Evolutionary conservation across 2,113 vertebrate genomes (phyloP).

Genomic region (Alectura lathami): DNA sequence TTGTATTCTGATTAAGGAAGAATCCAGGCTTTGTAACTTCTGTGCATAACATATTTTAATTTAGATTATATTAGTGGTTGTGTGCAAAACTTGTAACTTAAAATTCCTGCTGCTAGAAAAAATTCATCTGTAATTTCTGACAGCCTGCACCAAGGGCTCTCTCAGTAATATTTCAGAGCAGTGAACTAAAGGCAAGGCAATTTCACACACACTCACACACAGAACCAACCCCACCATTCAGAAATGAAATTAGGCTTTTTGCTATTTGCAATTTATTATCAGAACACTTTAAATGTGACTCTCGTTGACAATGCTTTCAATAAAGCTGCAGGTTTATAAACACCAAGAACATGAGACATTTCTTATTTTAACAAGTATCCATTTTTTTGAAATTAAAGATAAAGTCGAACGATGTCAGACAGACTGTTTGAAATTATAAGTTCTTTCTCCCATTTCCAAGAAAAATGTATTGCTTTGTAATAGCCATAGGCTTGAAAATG

Average conservation of each 20-base stretch:
- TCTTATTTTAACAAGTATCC: not conserved
- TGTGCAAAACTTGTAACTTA: not conserved
- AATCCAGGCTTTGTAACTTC: not conserved
- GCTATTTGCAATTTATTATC: not conserved
- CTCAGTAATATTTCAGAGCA: constrained; percentile 16
- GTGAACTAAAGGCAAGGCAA: constrained; percentile 11
- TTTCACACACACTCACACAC: constrained; percentile 19
- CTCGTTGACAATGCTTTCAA: not conserved
- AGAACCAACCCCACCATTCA: not conserved
- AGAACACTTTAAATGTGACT: not conserved
- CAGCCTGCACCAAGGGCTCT: not conserved
- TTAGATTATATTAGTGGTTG: not conserved
- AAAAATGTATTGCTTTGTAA: not conserved
- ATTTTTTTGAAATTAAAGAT: not conserved
- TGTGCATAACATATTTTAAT: not conserved
- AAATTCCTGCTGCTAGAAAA: not conserved
- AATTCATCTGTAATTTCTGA: constrained; percentile 27
- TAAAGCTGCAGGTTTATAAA: not conserved
- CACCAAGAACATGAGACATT: not conserved
- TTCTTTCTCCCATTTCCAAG: not conserved
- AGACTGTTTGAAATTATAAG: not conserved
- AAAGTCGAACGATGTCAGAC: not conserved
- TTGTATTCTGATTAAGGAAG: not conserved
- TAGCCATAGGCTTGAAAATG: not conserved
- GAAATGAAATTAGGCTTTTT: not conserved